These are phyloP conservation scores for Pseudococcus longispinus DNA, from an alignment of 2,888 invertebrate species.

Conservation along the genomic window DNA sequence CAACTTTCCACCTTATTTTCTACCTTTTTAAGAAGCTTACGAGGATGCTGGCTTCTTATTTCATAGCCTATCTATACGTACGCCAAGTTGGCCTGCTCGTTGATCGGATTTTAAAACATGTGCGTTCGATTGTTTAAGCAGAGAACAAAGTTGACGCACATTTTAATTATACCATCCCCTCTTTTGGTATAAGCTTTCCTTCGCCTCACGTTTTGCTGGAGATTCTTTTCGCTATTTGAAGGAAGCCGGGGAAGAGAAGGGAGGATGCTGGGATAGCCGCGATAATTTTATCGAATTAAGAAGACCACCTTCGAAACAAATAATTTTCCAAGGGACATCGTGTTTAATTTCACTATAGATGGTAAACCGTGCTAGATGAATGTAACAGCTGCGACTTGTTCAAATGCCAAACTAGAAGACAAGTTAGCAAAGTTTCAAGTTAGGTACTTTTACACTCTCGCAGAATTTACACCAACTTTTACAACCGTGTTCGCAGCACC, in stretches of 20 bases:
- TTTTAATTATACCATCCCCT: neutral
- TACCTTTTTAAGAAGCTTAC: slow-evolving; percentile 50
- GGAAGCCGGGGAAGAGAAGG: neutral
- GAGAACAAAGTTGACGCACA: neutral
- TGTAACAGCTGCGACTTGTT: slow-evolving; percentile 48
- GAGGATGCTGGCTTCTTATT: neutral
- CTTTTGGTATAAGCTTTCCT: neutral
- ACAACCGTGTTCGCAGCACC: slow-evolving; percentile 22
- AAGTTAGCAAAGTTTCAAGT: slow-evolving; percentile 43
- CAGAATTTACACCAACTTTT: slow-evolving; percentile 35
- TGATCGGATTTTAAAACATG: slow-evolving; percentile 39
- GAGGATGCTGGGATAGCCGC: neutral
- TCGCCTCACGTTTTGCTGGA: neutral
- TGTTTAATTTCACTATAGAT: slow-evolving; percentile 41
- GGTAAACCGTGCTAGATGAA: slow-evolving; percentile 22
- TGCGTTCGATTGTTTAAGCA: slow-evolving; percentile 20
- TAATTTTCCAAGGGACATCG: slow-evolving; percentile 30
- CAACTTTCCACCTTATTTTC: slow-evolving; percentile 51
- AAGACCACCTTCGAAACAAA: slow-evolving; percentile 5
- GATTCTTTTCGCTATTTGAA: neutral
- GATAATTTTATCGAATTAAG: slow-evolving; percentile 38
- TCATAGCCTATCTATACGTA: no score
- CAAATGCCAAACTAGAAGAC: slow-evolving; percentile 46
- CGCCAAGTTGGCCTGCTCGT: neutral
- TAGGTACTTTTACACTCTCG: neutral